Percentiles rank a stretch among this genome's conserved stretches.
Conservation (phyloP, 1,140 invertebrate genomes). For the Drosophila teissieri region DNA sequence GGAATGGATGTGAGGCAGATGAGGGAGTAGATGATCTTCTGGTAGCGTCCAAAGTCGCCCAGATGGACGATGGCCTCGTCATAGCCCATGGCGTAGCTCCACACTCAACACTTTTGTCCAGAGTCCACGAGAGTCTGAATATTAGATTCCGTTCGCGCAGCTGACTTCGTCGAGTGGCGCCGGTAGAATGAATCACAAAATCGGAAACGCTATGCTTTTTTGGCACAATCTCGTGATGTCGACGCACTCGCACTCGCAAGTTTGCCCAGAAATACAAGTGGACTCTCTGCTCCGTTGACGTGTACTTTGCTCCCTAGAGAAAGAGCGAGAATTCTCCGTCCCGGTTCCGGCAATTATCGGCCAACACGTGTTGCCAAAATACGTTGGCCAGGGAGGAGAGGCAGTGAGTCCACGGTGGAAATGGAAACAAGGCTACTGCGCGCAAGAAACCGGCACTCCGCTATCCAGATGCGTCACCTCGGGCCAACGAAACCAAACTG, state of each 20-base stretch:
- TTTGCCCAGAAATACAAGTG: conserved; percentile 12
- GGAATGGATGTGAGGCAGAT: conserved; percentile 90
- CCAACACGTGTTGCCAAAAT: conserved; percentile 53
- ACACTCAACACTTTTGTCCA: no score
- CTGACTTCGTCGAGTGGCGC: conserved; percentile 24
- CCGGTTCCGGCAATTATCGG: conserved; percentile 35
- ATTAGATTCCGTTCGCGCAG: conserved; percentile 11
- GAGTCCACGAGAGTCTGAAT: neutral
- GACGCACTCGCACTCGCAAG: conserved; percentile 1
- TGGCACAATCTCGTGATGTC: conserved; percentile 41
- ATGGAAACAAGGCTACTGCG: conserved; percentile 15
- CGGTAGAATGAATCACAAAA: conserved; percentile 36
- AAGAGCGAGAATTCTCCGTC: conserved; percentile 19
- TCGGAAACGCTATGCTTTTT: conserved; percentile 27
- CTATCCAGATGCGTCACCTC: conserved; percentile 44
- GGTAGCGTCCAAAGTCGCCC: conserved; percentile 91
- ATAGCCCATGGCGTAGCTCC: conserved; percentile 86
- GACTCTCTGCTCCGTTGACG: conserved; percentile 33
- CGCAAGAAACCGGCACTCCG: neutral
- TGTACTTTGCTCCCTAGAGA: conserved; percentile 51
- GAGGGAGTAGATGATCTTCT: conserved; percentile 89
- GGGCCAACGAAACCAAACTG: conserved; percentile 27
- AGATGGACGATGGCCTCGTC: conserved; percentile 89
- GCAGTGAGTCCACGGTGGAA: conserved; percentile 12
- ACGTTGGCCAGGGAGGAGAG: conserved; percentile 2